These are phyloP conservation scores for Sternotherus odoratus DNA, from an alignment of 2,797 vertebrate genomes.

Conservation along the genomic window DNA sequence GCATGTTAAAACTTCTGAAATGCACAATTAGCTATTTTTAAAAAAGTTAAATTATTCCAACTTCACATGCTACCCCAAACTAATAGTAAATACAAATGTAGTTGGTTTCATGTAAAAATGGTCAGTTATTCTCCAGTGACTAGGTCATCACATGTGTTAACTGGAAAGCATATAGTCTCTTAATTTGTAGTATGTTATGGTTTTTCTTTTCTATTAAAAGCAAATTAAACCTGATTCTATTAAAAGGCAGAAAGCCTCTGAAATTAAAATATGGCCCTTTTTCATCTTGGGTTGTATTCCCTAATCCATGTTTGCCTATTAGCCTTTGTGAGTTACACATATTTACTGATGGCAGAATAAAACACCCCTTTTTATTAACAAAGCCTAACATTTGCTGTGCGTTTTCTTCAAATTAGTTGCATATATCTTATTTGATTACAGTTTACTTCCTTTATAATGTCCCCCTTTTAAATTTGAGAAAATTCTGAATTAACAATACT, in stretches of 20 bases:
- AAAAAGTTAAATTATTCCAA: neutral
- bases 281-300: neutral
- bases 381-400: neutral
- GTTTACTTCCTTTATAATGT: constrained; percentile 69
- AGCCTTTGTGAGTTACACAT: neutral
- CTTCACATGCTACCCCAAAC: neutral
- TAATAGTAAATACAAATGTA: neutral
- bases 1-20: neutral
- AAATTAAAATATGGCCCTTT: neutral
- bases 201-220: neutral
- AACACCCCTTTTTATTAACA: neutral
- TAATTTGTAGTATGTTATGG: neutral
- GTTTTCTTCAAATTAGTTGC: constrained; percentile 65
- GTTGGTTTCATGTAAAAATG: neutral
- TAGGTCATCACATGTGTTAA: neutral
- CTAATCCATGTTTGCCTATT: neutral
- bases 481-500: constrained; percentile 73
- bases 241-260: neutral
- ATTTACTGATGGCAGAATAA: neutral
- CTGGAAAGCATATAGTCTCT: neutral
- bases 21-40: neutral
- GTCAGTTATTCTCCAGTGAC: neutral
- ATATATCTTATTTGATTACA: constrained; percentile 75
- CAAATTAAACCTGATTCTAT: fast-evolving
- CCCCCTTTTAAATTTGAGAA: constrained; percentile 68